These are phyloP conservation scores for Bicyclus anynana DNA, from an alignment of 1,140 invertebrate species.

Conservation along the genomic window DNA sequence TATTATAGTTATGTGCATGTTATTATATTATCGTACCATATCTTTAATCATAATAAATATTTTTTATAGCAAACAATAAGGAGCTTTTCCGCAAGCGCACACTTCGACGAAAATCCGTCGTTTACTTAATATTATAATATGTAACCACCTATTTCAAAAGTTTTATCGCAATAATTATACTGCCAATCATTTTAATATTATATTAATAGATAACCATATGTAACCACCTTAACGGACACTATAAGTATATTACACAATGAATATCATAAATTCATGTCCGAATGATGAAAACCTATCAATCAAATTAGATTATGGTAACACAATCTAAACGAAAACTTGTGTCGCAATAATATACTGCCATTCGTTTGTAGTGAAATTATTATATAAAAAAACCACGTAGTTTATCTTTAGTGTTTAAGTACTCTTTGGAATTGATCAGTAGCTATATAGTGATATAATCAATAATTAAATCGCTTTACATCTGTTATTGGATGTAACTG, in stretches of 20 bases:
- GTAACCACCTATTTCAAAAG: slow-evolving; percentile 17
- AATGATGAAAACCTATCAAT: no score
- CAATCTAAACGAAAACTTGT: background rate
- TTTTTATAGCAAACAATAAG: slow-evolving; percentile 29
- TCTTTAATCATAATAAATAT: slow-evolving; percentile 22
- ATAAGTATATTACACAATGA: background rate
- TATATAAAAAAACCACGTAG: slow-evolving; percentile 13
- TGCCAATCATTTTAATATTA: background rate
- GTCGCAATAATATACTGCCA: slow-evolving; percentile 10
- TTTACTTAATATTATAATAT: slow-evolving; percentile 18
- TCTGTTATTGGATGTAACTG: background rate
- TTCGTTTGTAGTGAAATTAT: slow-evolving; percentile 15
- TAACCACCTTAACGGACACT: background rate
- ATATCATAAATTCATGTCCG: no score
- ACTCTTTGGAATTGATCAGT: slow-evolving; percentile 25
- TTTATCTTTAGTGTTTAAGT: slow-evolving; percentile 18
- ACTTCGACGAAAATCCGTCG: slow-evolving; percentile 13
- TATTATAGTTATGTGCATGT: background rate
- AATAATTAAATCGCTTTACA: slow-evolving; percentile 1
- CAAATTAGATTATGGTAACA: no score
- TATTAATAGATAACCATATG: no score
- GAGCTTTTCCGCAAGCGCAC: slow-evolving; percentile 16
- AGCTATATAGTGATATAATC: slow-evolving; percentile 7
- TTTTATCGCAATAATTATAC: slow-evolving; percentile 17
- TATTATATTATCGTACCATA: slow-evolving; percentile 1